These are phyloP conservation scores for Ibidorhyncha struthersii DNA, from an alignment of 2,113 vertebrate species.

Conservation along the genomic window DNA sequence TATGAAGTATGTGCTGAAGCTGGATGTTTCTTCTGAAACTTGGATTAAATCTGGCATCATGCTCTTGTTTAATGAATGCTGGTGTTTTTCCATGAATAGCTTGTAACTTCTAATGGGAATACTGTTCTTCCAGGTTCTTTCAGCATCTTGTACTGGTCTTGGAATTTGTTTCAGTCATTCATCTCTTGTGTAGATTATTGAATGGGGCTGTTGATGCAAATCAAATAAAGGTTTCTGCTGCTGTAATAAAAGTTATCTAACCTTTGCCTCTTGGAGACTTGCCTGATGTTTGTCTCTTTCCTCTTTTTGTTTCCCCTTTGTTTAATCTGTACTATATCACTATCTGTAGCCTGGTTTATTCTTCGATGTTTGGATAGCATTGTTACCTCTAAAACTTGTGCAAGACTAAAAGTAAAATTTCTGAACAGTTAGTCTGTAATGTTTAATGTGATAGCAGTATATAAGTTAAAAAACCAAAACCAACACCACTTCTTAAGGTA, in stretches of 20 bases:
- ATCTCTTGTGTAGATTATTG: constrained; percentile 24
- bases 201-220: constrained; percentile 47
- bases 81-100: background rate
- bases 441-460: background rate
- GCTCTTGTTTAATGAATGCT: background rate
- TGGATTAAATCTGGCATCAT: background rate
- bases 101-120: constrained; percentile 25
- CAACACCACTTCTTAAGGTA: background rate
- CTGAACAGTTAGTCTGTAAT: background rate
- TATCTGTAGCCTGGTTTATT: background rate
- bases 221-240: constrained; percentile 47
- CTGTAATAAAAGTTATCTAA: constrained; percentile 46
- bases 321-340: background rate
- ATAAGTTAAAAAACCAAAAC: background rate
- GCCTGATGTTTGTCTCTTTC: constrained; percentile 54
- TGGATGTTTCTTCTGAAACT: constrained; percentile 9
- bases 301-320: constrained; percentile 16
- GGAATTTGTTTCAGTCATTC: constrained; percentile 26
- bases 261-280: constrained; percentile 32
- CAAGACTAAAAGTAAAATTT: background rate
- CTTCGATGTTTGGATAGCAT: background rate
- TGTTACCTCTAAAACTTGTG: background rate
- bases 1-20: background rate
- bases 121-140: constrained; percentile 24
- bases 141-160: background rate